These are phyloP conservation scores for Triplophysa dalaica DNA, from an alignment of 2,113 vertebrate genomes.

Conservation along the genomic window DNA sequence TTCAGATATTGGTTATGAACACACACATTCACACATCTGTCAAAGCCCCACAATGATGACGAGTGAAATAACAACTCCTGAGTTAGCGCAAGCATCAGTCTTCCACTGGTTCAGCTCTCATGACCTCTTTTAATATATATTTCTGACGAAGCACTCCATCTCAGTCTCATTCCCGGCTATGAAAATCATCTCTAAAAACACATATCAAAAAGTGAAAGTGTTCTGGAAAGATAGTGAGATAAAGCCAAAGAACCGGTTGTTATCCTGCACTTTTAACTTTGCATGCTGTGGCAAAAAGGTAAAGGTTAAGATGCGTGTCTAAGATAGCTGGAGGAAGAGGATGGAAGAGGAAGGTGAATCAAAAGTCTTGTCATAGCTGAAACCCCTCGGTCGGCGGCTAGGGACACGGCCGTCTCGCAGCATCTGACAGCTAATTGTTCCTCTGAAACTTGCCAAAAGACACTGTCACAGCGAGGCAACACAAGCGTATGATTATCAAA, in stretches of 20 bases:
- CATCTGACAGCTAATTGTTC: constrained; percentile 54
- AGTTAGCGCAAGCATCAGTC: constrained; percentile 31
- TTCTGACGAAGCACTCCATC: constrained; percentile 20
- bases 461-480: constrained; percentile 19
- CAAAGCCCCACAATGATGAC: constrained; percentile 36
- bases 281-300: constrained; percentile 8
- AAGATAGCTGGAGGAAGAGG: constrained; percentile 30
- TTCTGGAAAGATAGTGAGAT: background rate
- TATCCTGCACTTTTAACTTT: constrained; percentile 15
- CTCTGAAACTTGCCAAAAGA: constrained; percentile 25
- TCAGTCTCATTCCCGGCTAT: constrained; percentile 1
- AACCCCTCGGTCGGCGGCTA: constrained; percentile 7
- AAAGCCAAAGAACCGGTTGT: background rate
- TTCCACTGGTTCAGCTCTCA: constrained; percentile 11
- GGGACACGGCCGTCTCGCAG: background rate
- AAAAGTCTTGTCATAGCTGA: constrained; percentile 36
- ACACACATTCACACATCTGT: constrained; percentile 5
- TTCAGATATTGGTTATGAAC: background rate
- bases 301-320: background rate
- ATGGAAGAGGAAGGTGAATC: constrained; percentile 39
- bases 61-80: constrained; percentile 6
- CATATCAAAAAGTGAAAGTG: background rate
- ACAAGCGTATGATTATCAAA: constrained; percentile 38
- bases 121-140: constrained; percentile 18
- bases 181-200: background rate